A percentile compares a stretch with the other conserved stretches of the same genome.
phyloP scores from a whole-genome alignment of 1,140 invertebrate genomes.

The Drosophila biarmipes region DNA sequence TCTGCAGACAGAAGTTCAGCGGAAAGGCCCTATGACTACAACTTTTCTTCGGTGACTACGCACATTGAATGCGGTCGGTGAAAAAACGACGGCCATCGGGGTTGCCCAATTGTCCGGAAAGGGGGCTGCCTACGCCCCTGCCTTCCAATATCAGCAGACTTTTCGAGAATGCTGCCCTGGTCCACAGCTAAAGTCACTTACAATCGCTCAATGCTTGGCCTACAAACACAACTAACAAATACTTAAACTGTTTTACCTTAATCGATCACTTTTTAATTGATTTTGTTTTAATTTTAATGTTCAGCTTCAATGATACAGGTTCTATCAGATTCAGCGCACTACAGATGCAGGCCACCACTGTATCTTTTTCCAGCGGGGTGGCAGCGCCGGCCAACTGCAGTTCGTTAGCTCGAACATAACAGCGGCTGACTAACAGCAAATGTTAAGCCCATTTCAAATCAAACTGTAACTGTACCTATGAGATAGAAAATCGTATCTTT shows the following conservation, averaged over 20 bases:
- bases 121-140: not conserved
- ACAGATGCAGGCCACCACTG: not conserved
- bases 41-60: slow-evolving; percentile 8
- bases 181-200: not conserved
- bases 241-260: not conserved
- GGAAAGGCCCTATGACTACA: not conserved
- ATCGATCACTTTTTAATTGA: not conserved
- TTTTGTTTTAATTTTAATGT: not conserved
- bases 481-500: no score
- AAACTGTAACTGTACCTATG: not conserved
- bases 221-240: not conserved
- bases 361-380: slow-evolving; percentile 7
- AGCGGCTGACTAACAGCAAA: not conserved
- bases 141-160: not conserved
- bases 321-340: slow-evolving; percentile 3
- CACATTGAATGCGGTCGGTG: slow-evolving; percentile 9
- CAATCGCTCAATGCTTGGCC: not conserved
- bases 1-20: not conserved
- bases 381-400: not conserved
- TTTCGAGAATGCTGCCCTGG: not conserved
- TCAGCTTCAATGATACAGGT: not conserved
- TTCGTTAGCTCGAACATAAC: not conserved
- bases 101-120: slow-evolving; percentile 1
- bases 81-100: slow-evolving; percentile 9
- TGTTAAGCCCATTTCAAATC: not conserved